Evolutionary conservation across 2,113 vertebrate species (phyloP), one percentile per base, ranked within the genome.

Genomic region (Geococcyx californianus): DNA sequence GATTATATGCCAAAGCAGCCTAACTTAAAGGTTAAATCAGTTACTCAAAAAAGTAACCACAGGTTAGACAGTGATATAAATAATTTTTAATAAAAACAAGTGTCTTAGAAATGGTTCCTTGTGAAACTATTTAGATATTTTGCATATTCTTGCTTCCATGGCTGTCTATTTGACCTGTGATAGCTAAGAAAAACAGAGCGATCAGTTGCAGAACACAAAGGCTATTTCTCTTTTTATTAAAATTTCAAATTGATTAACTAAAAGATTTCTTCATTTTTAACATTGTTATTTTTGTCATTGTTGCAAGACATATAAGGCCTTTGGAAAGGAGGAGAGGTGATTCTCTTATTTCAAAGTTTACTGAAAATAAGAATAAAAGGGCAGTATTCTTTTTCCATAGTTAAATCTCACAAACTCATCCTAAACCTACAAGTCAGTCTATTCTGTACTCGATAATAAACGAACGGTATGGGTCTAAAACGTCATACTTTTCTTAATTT

Each of bases 91-190:
- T 36, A n/a, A 4, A 69, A 21, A 1, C 2, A 73, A 63, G 5
- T 10, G 3, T 25, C 5, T 25, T 2, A 86, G 33, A 79, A 85
- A 45, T 31, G 45, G 58, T 34, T 75, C 2, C 0, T 0, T 6
- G 34, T 38, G 12, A 60, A 87, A 89, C 59, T 59, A 34, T 18
- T 54, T 90, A 1, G 6, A 7, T 62, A 33, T 49, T 11, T 70
- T 78, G 2, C 9, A 70, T 4, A 44, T 34, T 49, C 10, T 45
- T 40, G 2, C 5, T 59, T 78, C 10, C 5, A 5, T 7, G 6
- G 18, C 11, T 66, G 15, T 69, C 13, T 63, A 0, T 85, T 77
- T 89, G 28, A 24, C 13, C 9, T 51, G 3, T 47, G 11, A 20
- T 33, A 45, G 6, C 6, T 58, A 16, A 2, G 1, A 73, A 9